Conservation (phyloP, 2,113 vertebrate genomes). For the Tetrao urogallus region DNA sequence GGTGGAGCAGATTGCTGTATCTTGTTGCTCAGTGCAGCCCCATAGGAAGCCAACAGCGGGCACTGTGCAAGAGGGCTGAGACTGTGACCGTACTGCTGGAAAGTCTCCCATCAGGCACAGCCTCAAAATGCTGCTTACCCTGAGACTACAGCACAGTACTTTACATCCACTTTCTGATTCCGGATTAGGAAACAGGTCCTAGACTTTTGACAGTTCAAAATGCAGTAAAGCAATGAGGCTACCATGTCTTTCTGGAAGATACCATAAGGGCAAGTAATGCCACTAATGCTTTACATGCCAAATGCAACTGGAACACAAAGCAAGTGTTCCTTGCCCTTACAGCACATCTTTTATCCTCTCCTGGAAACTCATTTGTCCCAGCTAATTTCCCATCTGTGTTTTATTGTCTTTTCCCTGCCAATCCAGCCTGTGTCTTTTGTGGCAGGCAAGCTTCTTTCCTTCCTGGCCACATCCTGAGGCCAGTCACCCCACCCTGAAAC, state of each 20-base stretch:
- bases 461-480: background rate
- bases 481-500: background rate
- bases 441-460: background rate
- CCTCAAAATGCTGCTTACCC: background rate
- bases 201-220: background rate
- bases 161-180: background rate
- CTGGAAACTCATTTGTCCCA: background rate
- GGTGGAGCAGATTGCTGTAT: background rate
- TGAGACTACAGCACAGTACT: background rate
- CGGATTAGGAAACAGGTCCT: no score
- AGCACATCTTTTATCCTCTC: background rate
- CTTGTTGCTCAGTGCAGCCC: background rate
- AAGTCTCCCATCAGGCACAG: background rate
- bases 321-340: background rate
- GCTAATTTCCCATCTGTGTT: background rate
- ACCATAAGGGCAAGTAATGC: fast-evolving
- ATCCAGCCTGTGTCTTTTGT: background rate
- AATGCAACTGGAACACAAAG: background rate
- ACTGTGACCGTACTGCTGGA: background rate
- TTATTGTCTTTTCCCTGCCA: background rate
- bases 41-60: background rate
- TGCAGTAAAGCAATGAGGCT: background rate
- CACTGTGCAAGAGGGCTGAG: background rate
- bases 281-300: fast-evolving
- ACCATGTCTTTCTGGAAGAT: background rate